Conservation (phyloP, 2,888 invertebrate genomes). For the Erynnis tages region DNA sequence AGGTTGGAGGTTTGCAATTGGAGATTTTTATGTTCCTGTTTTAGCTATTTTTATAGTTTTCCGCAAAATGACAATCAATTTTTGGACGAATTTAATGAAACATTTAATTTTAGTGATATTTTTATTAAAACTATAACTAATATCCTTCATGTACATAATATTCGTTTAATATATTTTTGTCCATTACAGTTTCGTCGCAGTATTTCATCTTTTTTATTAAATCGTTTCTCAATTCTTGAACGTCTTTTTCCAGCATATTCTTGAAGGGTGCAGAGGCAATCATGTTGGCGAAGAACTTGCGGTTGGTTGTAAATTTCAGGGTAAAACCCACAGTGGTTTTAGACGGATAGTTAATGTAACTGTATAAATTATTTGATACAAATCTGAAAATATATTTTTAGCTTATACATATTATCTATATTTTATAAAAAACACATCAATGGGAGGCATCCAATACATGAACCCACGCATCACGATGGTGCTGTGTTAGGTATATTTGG, state of each 20-base stretch:
- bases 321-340: slow-evolving; percentile 64
- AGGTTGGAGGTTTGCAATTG: no score
- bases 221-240: slow-evolving; percentile 42
- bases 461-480: no score
- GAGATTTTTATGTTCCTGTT: no score
- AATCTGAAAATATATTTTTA: slow-evolving; percentile 50
- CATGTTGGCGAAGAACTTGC: slow-evolving; percentile 67
- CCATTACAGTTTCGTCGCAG: slow-evolving; percentile 55
- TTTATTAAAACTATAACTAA: slow-evolving; percentile 39
- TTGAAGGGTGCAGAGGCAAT: slow-evolving; percentile 53
- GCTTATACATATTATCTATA: no score
- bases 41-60: no score
- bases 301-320: slow-evolving; percentile 57
- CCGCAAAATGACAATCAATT: no score
- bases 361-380: slow-evolving; percentile 50
- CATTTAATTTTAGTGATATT: neutral
- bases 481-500: no score
- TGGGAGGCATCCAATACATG: no score
- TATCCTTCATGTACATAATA: slow-evolving; percentile 60
- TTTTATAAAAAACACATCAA: no score
- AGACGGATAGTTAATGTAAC: slow-evolving; percentile 53
- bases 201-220: slow-evolving; percentile 52
- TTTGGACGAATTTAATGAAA: neutral
- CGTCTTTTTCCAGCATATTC: slow-evolving; percentile 53
- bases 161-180: slow-evolving; percentile 45